These are phyloP conservation scores for Odontothrips loti DNA, from an alignment of 2,888 invertebrate genomes.

Conservation along the genomic window DNA sequence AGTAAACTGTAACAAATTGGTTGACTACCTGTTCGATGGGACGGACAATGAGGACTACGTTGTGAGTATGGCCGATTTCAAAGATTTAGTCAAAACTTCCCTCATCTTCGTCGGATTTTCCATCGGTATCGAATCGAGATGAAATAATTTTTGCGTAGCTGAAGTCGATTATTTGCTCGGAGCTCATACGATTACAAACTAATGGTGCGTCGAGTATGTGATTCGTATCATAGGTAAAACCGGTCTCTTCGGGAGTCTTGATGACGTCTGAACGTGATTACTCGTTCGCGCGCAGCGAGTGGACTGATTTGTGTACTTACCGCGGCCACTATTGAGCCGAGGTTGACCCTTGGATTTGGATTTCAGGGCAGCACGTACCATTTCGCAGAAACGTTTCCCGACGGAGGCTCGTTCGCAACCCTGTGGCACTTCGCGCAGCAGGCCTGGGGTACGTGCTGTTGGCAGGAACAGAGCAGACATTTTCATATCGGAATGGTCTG, in stretches of 20 bases:
- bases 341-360: not conserved
- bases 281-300: no score
- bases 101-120: not conserved
- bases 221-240: not conserved
- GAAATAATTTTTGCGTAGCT: no score
- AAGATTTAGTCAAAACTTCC: not conserved
- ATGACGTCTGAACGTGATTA: no score
- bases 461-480: no score
- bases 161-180: no score
- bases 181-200: no score
- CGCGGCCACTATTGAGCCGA: not conserved
- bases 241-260: not conserved
- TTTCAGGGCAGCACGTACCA: not conserved
- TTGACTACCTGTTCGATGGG: not conserved
- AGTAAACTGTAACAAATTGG: not conserved
- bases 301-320: not conserved
- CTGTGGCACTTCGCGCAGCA: not conserved
- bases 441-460: not conserved
- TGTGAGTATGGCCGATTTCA: not conserved
- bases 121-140: no score
- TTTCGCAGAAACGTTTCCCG: not conserved
- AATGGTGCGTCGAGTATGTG: no score
- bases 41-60: not conserved
- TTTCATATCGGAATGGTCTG: no score
- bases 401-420: not conserved